These are phyloP conservation scores for Xylocopa sonorina DNA, from an alignment of 1,140 invertebrate genomes.

Conservation along the genomic window DNA sequence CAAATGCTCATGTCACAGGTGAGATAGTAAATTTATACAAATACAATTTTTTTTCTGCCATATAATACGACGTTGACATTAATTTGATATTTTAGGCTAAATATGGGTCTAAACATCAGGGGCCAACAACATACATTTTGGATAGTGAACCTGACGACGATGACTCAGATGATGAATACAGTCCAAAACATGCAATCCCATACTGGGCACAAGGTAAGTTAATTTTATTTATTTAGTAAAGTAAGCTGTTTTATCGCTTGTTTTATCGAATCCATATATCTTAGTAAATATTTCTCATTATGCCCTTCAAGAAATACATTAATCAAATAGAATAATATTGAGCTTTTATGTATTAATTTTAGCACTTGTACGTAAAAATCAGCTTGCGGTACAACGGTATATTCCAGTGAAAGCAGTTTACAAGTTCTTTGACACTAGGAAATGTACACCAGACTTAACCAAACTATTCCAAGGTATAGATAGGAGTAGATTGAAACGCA, in stretches of 20 bases:
- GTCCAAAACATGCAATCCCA: slow-evolving; percentile 81
- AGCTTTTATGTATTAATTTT: slow-evolving; percentile 68
- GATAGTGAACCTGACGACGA: slow-evolving; percentile 82
- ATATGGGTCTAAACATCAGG: slow-evolving; percentile 57
- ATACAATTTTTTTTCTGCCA: neutral
- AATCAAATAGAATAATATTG: slow-evolving; percentile 37
- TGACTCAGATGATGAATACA: slow-evolving; percentile 83
- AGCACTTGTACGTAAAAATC: slow-evolving; percentile 71
- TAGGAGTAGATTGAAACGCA: slow-evolving; percentile 84
- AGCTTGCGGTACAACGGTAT: slow-evolving; percentile 73
- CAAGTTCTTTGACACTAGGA: slow-evolving; percentile 84
- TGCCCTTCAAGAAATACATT: too few relatives aligned
- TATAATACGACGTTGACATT: neutral
- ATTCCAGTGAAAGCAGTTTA: slow-evolving; percentile 80
- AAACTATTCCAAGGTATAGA: slow-evolving; percentile 87
- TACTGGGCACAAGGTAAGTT: slow-evolving; percentile 82
- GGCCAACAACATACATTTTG: slow-evolving; percentile 69
- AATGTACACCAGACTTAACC: slow-evolving; percentile 85
- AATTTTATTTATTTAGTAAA: neutral
- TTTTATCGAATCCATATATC: too few relatives aligned
- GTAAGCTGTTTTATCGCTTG: neutral
- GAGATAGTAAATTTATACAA: neutral
- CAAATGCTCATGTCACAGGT: slow-evolving; percentile 69
- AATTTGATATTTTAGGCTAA: slow-evolving; percentile 60
- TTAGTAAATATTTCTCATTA: too few relatives aligned